A percentile compares a stretch with the other conserved stretches of the same genome.
phyloP scores from a whole-genome alignment of 2,797 vertebrate species.

The Sebastes paucispinis region DNA sequence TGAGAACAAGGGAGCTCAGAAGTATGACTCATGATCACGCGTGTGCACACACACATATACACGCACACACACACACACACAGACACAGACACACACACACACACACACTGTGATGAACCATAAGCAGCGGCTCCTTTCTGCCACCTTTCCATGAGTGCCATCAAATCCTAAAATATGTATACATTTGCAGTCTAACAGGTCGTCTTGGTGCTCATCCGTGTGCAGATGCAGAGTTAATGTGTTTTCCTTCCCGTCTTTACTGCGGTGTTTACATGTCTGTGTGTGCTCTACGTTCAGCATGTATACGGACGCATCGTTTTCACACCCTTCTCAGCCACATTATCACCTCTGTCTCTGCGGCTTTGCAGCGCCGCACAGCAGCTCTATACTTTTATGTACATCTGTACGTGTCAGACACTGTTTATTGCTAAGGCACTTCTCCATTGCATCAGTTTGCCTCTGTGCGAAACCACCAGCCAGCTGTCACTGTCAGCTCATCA shows the following conservation, averaged over 20 bases:
- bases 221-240: background rate
- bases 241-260: background rate
- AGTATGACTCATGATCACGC: background rate
- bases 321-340: slow-evolving; percentile 27
- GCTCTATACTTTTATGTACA: background rate
- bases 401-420: background rate
- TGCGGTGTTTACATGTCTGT: background rate
- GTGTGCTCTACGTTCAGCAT: slow-evolving; percentile 2
- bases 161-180: slow-evolving; percentile 2
- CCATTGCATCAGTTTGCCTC: slow-evolving; percentile 24
- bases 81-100: background rate
- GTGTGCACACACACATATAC: background rate
- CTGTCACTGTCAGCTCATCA: slow-evolving; percentile 44
- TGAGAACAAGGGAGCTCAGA: slow-evolving; percentile 29
- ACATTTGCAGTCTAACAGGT: background rate
- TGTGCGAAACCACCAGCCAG: slow-evolving; percentile 41
- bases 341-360: slow-evolving; percentile 36
- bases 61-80: background rate
- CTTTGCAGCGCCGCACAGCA: background rate
- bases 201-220: background rate
- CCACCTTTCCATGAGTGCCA: background rate
- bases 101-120: background rate
- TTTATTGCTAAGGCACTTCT: slow-evolving; percentile 36
- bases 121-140: slow-evolving; percentile 8
- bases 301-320: slow-evolving; percentile 1